Evolutionary conservation across 1,140 invertebrate species (phyloP).

Genomic region (Sitophilus oryzae): DNA sequence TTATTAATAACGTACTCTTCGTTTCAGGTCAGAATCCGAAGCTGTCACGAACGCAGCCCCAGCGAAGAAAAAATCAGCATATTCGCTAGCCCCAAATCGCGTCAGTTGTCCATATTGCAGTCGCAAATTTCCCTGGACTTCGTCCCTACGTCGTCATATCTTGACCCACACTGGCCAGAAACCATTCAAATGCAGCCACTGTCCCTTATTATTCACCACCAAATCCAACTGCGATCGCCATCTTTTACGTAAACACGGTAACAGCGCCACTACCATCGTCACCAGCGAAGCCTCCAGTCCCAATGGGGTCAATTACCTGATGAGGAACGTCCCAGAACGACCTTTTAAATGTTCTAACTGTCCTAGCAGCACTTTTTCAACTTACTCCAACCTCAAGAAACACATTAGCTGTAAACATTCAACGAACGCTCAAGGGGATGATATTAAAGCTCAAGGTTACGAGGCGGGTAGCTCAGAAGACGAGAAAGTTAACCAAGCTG

Average conservation of each 20-base stretch:
- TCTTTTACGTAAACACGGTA: slow-evolving; percentile 80
- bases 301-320: slow-evolving; percentile 44
- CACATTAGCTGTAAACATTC: slow-evolving; percentile 68
- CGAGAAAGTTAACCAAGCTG: slow-evolving; percentile 40
- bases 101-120: slow-evolving; percentile 88
- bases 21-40: slow-evolving; percentile 53
- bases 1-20: slow-evolving; percentile 12
- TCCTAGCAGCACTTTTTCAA: slow-evolving; percentile 80
- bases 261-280: slow-evolving; percentile 40
- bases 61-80: slow-evolving; percentile 87
- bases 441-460: slow-evolving; percentile 43
- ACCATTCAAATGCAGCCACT: slow-evolving; percentile 89
- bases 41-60: slow-evolving; percentile 32
- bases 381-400: slow-evolving; percentile 70
- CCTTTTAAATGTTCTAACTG: slow-evolving; percentile 80
- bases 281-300: slow-evolving; percentile 36
- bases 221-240: slow-evolving; percentile 96
- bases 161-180: slow-evolving; percentile 94
- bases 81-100: slow-evolving; percentile 88
- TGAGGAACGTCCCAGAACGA: slow-evolving; percentile 69
- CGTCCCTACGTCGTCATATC: slow-evolving; percentile 85
- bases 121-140: slow-evolving; percentile 92
- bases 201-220: slow-evolving; percentile 88
- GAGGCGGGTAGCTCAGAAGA: slow-evolving; percentile 46
- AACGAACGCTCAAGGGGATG: slow-evolving; percentile 43